Percentiles rank a stretch among this genome's conserved stretches.
Conservation (phyloP, 2,113 vertebrate species). For the Mesembrinibis cayennensis region DNA sequence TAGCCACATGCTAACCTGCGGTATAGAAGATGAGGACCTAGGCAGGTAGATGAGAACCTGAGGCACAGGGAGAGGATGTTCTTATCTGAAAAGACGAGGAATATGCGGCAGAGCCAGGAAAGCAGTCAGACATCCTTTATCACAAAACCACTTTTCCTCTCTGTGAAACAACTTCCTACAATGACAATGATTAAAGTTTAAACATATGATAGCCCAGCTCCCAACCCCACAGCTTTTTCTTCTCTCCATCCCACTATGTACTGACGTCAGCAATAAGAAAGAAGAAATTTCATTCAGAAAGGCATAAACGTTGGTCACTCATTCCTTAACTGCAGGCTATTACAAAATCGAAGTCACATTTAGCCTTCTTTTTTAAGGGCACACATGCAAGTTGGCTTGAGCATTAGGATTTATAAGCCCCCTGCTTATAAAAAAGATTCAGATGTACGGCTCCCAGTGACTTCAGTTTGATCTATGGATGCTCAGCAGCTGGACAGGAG, state of each 20-base stretch:
- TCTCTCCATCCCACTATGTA: not conserved
- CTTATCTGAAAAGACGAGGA: not conserved
- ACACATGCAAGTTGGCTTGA: not conserved
- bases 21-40: not conserved
- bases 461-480: not conserved
- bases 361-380: not conserved
- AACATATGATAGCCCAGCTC: not conserved
- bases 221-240: not conserved
- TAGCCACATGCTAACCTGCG: fast-evolving
- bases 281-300: not conserved
- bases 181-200: not conserved
- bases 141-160: not conserved
- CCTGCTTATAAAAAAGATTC: not conserved
- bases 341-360: not conserved
- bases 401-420: not conserved
- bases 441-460: not conserved
- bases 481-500: not conserved
- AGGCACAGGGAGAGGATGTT: not conserved
- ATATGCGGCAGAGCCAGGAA: not conserved
- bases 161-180: not conserved
- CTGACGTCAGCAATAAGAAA: not conserved
- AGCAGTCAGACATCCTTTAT: not conserved
- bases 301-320: not conserved
- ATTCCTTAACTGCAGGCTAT: not conserved
- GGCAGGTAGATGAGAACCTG: not conserved